Evolutionary conservation across 2,797 vertebrate genomes (phyloP), one percentile per base, ranked within the genome.

Genomic region (Rhodeus uyekii): DNA sequence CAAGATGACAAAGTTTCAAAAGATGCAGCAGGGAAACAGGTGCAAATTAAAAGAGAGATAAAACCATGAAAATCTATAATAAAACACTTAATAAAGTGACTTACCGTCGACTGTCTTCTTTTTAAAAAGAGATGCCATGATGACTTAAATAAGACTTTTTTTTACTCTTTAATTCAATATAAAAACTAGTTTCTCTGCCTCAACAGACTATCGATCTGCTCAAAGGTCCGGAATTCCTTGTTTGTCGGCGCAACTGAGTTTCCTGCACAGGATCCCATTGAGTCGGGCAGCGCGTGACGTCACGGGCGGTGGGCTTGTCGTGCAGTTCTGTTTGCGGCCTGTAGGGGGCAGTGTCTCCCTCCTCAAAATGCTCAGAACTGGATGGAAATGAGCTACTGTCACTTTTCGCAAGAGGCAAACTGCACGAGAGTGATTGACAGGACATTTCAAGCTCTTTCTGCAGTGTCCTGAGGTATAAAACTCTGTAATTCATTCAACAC

Each of bases 21-120:
- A 46, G 53, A 60, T 44, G 63, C 29, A 69, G 39, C 38, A 61
- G 42, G 18, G 10, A 69, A 60, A 38, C 63, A 42, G 73, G 63
- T 80, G 32, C 53, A 16, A 8, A 12, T 38, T 44, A 67, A 2
- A 68, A 38, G n/a, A 13, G 8, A 3, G 12, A 77, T 86, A 90
- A 42, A 24, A 79, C 42, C 61, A 1, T 5, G 13, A 19, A 38
- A 29, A 77, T 50, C 38, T 55, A 61, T 34, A n/a, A 50, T 55
- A 18, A 80, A 84, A 68, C 32, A 77, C 44, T 39, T 44, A 80
- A 69, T 29, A 82, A 87, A 82, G 68, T 76, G 92, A 95, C 97
- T 98, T 92, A 99, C 97, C 97, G 10, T 99, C 97, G 60, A 95
- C 96, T 0, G 97, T 99, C 92, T 98, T 98, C 95, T 97, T 99